Evolutionary conservation across 2,888 invertebrate species (phyloP).

Genomic region (Microctonus brassicae): DNA sequence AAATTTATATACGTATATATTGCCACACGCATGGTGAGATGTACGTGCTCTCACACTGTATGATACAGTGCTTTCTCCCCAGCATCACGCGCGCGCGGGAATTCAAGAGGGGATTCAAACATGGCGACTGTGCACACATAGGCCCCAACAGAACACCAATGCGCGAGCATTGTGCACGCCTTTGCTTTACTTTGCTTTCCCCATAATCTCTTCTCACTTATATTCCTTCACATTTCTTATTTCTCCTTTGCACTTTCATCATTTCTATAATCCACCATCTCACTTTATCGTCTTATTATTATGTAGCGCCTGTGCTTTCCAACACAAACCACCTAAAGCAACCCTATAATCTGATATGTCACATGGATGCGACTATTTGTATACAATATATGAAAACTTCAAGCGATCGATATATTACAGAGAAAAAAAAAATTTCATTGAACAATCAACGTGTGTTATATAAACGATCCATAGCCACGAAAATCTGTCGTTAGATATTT

Average conservation of each 20-base stretch:
- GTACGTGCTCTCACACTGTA: conserved; percentile 35
- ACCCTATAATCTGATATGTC: not conserved
- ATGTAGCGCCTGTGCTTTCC: conserved; percentile 8
- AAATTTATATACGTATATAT: conserved; percentile 16
- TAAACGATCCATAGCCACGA: not conserved
- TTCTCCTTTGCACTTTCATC: conserved; percentile 35
- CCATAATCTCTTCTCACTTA: conserved; percentile 34
- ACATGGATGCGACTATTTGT: not conserved
- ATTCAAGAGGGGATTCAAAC: conserved; percentile 60
- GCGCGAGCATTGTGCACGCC: conserved; percentile 65
- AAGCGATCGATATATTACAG: not conserved
- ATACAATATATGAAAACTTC: not conserved
- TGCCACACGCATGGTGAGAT: conserved; percentile 26
- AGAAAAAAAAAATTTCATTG: not conserved
- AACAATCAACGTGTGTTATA: not conserved
- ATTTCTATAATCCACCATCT: conserved; percentile 1
- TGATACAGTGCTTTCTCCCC: conserved; percentile 28
- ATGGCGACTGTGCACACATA: conserved; percentile 67
- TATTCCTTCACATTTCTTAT: conserved; percentile 38
- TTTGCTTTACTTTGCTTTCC: conserved; percentile 53
- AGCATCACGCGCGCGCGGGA: conserved; percentile 51
- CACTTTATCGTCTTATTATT: conserved; percentile 24
- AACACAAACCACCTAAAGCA: conserved; percentile 14
- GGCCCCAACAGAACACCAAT: conserved; percentile 61
- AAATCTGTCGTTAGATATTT: not conserved